Conservation (phyloP, 2,888 invertebrate genomes). For the Eilema caniola region DNA sequence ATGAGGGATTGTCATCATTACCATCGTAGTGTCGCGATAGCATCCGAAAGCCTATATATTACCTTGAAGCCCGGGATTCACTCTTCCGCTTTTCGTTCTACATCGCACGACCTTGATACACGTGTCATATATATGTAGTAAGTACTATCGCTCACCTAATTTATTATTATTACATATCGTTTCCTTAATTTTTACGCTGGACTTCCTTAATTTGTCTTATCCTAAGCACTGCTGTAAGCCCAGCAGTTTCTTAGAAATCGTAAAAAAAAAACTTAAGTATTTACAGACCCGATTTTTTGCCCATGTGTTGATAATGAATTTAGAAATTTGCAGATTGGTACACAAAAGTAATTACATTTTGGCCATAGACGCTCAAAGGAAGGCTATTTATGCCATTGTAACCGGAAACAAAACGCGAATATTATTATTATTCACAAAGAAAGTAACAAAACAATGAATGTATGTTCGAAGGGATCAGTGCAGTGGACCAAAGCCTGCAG, state of each 20-base stretch:
- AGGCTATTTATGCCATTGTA: not conserved
- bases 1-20: too few relatives aligned
- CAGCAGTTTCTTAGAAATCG: not conserved
- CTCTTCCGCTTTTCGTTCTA: too few relatives aligned
- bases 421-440: not conserved
- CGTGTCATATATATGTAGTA: too few relatives aligned
- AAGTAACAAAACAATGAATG: not conserved
- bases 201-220: too few relatives aligned
- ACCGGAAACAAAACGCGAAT: not conserved
- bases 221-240: too few relatives aligned
- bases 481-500: not conserved
- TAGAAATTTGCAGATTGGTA: not conserved
- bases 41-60: too few relatives aligned
- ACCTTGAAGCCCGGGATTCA: too few relatives aligned
- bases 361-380: not conserved
- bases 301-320: not conserved
- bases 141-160: too few relatives aligned
- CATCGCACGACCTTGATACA: too few relatives aligned
- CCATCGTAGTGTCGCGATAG: too few relatives aligned
- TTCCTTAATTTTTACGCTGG: too few relatives aligned
- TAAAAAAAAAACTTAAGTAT: not conserved
- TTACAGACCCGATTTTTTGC: not conserved
- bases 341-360: not conserved
- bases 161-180: too few relatives aligned
- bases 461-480: not conserved